These are phyloP conservation scores for Saccostrea echinata DNA, from an alignment of 1,140 invertebrate genomes.

Conservation along the genomic window DNA sequence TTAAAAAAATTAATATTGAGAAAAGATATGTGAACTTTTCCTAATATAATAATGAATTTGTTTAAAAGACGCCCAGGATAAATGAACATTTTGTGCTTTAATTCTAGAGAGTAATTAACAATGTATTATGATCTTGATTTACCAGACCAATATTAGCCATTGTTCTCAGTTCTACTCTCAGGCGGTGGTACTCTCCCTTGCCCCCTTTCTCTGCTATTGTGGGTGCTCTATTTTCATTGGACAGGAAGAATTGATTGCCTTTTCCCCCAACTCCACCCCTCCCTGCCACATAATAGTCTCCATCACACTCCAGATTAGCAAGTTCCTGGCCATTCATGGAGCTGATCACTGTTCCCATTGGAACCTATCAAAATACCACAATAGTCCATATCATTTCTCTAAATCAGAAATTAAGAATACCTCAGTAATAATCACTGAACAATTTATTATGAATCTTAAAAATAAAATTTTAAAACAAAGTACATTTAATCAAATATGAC, in stretches of 20 bases:
- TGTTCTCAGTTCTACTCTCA: slow-evolving; percentile 90
- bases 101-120: no score
- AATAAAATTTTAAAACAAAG: no score
- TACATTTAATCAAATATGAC: no score
- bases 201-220: slow-evolving; percentile 93
- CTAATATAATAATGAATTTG: no score
- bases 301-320: slow-evolving; percentile 86
- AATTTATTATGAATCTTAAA: no score
- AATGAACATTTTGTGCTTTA: no score
- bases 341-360: slow-evolving; percentile 92
- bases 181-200: slow-evolving; percentile 86
- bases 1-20: no score
- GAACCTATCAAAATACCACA: slow-evolving; percentile 84
- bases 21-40: no score
- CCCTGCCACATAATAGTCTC: slow-evolving; percentile 94
- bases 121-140: slow-evolving; percentile 59
- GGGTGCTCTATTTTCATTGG: slow-evolving; percentile 90
- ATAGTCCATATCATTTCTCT: no score
- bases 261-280: slow-evolving; percentile 96
- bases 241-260: slow-evolving; percentile 95
- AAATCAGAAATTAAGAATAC: background rate
- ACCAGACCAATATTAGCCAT: slow-evolving; percentile 97
- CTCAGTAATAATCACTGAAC: background rate
- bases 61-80: no score
- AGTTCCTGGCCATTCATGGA: slow-evolving; percentile 83